phyloP scores from a whole-genome alignment of 1,140 invertebrate species.

The Drosophila nannoptera region DNA sequence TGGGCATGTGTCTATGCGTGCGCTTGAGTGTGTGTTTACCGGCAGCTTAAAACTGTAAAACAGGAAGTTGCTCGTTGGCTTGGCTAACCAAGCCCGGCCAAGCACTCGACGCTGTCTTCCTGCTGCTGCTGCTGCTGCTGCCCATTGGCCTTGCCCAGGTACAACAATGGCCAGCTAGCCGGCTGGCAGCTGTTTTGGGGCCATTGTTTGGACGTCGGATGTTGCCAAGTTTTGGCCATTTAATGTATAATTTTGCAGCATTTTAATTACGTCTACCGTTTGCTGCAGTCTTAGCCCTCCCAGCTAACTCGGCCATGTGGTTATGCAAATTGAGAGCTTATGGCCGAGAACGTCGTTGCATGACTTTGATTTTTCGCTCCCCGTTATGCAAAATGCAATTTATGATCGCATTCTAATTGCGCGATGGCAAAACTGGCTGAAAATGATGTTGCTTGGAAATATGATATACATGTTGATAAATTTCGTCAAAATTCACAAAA shows the following conservation, averaged over 20 bases:
- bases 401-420: slow-evolving; percentile 52
- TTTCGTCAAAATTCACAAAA: too few species aligned
- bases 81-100: slow-evolving; percentile 68
- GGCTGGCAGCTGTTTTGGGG: slow-evolving; percentile 64
- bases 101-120: slow-evolving; percentile 50
- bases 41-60: slow-evolving; percentile 68
- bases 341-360: slow-evolving; percentile 44
- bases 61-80: slow-evolving; percentile 76
- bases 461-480: too few species aligned
- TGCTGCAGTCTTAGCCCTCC: too few species aligned
- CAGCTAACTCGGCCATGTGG: slow-evolving; percentile 39
- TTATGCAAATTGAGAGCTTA: slow-evolving; percentile 60
- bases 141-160: slow-evolving; percentile 58
- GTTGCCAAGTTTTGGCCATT: slow-evolving; percentile 67
- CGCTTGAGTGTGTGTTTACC: slow-evolving; percentile 36
- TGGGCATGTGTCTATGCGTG: slow-evolving; percentile 21
- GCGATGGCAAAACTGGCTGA: too few species aligned
- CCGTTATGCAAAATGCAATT: slow-evolving; percentile 45
- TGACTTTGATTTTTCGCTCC: slow-evolving; percentile 58
- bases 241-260: slow-evolving; percentile 75
- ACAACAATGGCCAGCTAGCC: slow-evolving; percentile 19
- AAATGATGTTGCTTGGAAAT: too few species aligned
- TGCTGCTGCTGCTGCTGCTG: slow-evolving; percentile 26
- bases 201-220: slow-evolving; percentile 73
- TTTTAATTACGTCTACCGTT: slow-evolving; percentile 58